A percentile compares a stretch with the other conserved stretches of the same genome.
Conservation (phyloP, 2,888 invertebrate species). For the Plagodis dolabraria region DNA sequence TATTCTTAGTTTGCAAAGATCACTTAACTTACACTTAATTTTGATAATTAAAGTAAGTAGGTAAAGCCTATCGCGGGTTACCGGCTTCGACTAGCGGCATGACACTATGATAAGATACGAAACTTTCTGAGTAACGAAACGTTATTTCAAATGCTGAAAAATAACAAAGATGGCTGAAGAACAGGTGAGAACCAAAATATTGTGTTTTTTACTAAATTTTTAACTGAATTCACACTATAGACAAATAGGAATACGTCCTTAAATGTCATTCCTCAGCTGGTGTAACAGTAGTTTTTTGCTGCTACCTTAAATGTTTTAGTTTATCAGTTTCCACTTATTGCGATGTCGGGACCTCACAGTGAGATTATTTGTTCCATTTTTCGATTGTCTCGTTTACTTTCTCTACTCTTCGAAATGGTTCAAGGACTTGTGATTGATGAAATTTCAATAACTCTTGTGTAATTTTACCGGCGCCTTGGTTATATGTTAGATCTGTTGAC, state of each 20-base stretch:
- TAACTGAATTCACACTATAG: conserved; percentile 61
- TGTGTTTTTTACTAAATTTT: conserved; percentile 61
- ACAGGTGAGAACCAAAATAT: conserved; percentile 88
- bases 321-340: conserved; percentile 12
- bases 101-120: too few relatives aligned
- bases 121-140: conserved; percentile 50
- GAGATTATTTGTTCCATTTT: conserved; percentile 19
- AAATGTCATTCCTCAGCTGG: conserved; percentile 6
- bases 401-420: background rate
- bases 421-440: background rate
- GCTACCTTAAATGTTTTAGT: conserved; percentile 6
- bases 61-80: too few relatives aligned
- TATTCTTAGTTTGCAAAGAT: too few relatives aligned
- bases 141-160: conserved; percentile 79
- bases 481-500: conserved; percentile 64
- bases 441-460: background rate
- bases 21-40: too few relatives aligned
- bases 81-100: too few relatives aligned
- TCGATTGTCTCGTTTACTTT: conserved; percentile 15
- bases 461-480: conserved; percentile 70
- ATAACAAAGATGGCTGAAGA: conserved; percentile 91
- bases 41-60: too few relatives aligned
- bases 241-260: conserved; percentile 11
- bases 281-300: conserved; percentile 1
- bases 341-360: conserved; percentile 26